Base-by-base conservation (phyloP, 1,140 invertebrate genomes). In the Halictus rubicundus region DNA sequence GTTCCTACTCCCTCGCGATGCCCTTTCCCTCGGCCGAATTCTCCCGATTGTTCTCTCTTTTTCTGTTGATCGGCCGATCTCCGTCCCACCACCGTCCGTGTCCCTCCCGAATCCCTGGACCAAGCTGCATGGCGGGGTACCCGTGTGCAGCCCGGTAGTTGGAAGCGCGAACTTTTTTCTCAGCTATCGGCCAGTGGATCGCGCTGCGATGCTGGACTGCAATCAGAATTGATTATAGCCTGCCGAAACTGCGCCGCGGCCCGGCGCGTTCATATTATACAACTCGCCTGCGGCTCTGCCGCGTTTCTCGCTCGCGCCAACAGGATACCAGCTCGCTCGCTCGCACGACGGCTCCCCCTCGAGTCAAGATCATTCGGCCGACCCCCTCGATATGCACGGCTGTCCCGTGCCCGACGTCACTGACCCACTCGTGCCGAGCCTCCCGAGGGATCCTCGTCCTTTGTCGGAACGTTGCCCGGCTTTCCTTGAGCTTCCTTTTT, bases 151-250 rank as follows among this genome's bases (percentile, higher is more conserved):
- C 87, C 89, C 89, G 87, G 90, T 92, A 91, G 91, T 92, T 91
- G 89, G 85, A 85, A 88, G 88, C 82, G 80, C 87, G 68, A 76
- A 83, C 82, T 89, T 89, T 90, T 91, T 89, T 88, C 87, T 90
- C 85, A 85, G 84, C 87, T 92, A 92, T 92, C 91, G 89, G 76
- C 83, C 88, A 89, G 90, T 90, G 91, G 90, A 92, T 92, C 91
- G 90, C 88, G 85, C 89, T 87, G 83, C 88, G 88, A 90, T 90
- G 77, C 86, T 71, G 88, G 90, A 89, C 88, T 91, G 91, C 91
- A 93, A 93, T 93, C 91, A 93, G 92, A 93, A 92, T 93, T 93
- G 92, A 93, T 93, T 93, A 92, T 92, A 93, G 92, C 91, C 92
- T 92, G 91, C 91, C 92, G 92, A 93, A 93, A 92, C 87, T 92